These are phyloP conservation scores for Pituophis catenifer DNA, from an alignment of 2,113 vertebrate species.

Conservation along the genomic window DNA sequence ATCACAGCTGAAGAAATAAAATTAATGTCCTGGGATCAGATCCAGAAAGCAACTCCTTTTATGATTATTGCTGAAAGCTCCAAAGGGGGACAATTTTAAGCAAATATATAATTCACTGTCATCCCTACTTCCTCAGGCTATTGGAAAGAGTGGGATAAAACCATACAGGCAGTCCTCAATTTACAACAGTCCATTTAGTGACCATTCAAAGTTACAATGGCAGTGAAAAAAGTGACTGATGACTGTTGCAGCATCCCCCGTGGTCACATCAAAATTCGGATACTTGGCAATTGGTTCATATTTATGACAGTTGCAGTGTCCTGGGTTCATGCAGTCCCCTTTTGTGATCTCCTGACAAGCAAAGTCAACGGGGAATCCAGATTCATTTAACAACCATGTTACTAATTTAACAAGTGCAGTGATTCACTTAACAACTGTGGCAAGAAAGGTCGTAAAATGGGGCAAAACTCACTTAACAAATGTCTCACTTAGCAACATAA, in stretches of 20 bases:
- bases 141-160: background rate
- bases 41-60: background rate
- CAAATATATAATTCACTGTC: background rate
- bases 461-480: background rate
- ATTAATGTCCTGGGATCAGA: background rate
- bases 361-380: background rate
- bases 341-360: background rate
- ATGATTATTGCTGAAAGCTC: background rate
- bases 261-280: background rate
- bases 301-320: background rate
- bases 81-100: background rate
- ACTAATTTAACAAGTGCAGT: background rate
- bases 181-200: background rate
- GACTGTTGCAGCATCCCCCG: background rate
- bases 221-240: background rate
- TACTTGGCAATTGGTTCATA: background rate
- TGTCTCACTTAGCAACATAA: background rate
- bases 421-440: background rate
- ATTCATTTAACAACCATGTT: background rate
- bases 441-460: background rate
- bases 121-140: background rate
- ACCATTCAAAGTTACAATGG: background rate
- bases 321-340: no score
- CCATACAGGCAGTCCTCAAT: background rate
- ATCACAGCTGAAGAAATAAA: background rate